These are phyloP conservation scores for Oostethus manadensis DNA, from an alignment of 2,113 vertebrate genomes.

Conservation along the genomic window DNA sequence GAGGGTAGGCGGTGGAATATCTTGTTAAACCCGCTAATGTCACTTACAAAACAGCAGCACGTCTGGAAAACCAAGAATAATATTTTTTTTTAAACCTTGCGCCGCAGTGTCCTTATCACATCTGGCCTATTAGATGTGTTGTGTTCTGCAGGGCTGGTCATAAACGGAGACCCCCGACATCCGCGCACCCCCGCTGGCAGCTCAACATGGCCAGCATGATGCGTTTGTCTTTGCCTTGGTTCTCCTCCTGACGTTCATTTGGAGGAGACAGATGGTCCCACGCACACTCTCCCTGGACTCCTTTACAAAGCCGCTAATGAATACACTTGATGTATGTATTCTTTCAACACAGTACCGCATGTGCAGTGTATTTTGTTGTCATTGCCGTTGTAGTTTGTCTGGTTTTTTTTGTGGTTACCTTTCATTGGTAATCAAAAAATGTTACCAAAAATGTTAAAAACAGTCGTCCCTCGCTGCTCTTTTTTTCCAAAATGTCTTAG, in stretches of 20 bases:
- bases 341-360: too few species aligned
- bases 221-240: constrained; percentile 40
- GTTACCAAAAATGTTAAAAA: too few species aligned
- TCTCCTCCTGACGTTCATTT: constrained; percentile 36
- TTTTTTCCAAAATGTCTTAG: too few species aligned
- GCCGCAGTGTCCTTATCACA: constrained; percentile 54
- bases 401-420: too few species aligned
- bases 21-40: constrained; percentile 49
- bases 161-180: constrained; percentile 50
- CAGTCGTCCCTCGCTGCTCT: too few species aligned
- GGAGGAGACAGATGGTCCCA: constrained; percentile 34
- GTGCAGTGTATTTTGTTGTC: too few species aligned
- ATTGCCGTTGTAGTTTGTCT: too few species aligned
- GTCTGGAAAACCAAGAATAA: constrained; percentile 61
- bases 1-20: constrained; percentile 11
- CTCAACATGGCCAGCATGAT: constrained; percentile 55
- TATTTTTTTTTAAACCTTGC: too few species aligned
- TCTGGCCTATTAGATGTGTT: constrained; percentile 61
- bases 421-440: too few species aligned
- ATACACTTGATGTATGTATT: too few species aligned
- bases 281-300: not conserved
- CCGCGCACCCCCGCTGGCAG: constrained; percentile 43
- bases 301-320: too few species aligned
- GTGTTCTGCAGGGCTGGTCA: constrained; percentile 48
- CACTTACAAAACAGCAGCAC: constrained; percentile 53